These are phyloP conservation scores for Ferdinandea cuprea DNA, from an alignment of 2,888 invertebrate genomes.

Conservation along the genomic window DNA sequence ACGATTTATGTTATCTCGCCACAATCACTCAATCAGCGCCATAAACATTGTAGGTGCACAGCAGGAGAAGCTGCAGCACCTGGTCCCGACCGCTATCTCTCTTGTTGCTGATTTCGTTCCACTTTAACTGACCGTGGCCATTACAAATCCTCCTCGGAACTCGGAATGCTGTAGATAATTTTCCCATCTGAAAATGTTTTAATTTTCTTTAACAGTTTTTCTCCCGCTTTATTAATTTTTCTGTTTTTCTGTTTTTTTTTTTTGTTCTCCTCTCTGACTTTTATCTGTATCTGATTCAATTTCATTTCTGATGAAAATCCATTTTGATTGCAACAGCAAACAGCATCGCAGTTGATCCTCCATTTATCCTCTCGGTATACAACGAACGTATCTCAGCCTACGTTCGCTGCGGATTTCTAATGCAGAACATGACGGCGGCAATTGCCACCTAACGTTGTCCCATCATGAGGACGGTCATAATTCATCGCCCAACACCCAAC, in stretches of 20 bases:
- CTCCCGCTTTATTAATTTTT: constrained; percentile 40
- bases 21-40: constrained; percentile 73
- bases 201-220: constrained; percentile 62
- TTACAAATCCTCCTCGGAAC: constrained; percentile 59
- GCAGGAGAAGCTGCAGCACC: constrained; percentile 56
- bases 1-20: constrained; percentile 69
- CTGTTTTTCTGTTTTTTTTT: constrained; percentile 9
- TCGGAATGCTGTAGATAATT: constrained; percentile 64
- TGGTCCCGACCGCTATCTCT: constrained; percentile 58
- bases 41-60: constrained; percentile 70
- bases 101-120: constrained; percentile 56
- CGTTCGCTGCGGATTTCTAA: constrained; percentile 48
- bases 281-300: constrained; percentile 48
- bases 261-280: background rate
- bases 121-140: constrained; percentile 46
- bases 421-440: constrained; percentile 61
- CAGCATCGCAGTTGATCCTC: background rate
- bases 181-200: constrained; percentile 72
- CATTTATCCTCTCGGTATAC: constrained; percentile 4
- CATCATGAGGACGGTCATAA: constrained; percentile 67
- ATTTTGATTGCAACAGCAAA: constrained; percentile 48
- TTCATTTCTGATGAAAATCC: constrained; percentile 64
- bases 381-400: constrained; percentile 33
- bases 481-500: constrained; percentile 70
- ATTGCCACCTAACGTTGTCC: constrained; percentile 74